Evolutionary conservation across 2,797 vertebrate species (phyloP).

Genomic region (Semaprochilodus insignis): DNA sequence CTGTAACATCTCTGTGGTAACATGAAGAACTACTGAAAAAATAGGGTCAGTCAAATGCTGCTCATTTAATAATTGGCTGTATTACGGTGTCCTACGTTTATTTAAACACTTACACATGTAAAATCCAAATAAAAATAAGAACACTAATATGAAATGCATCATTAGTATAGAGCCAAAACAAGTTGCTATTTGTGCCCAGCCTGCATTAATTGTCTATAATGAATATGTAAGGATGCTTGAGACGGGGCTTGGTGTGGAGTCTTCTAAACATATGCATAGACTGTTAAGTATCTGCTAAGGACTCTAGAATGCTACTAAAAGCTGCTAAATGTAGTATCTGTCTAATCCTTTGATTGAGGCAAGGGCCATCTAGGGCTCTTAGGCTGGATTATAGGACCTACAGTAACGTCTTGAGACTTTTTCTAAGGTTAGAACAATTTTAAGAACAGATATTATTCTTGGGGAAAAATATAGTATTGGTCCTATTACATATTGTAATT

Average conservation of each 20-base stretch:
- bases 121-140: not conserved
- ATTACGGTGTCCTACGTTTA: not conserved
- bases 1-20: not conserved
- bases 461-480: too few species aligned
- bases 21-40: too few species aligned
- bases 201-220: not conserved
- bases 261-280: slow-evolving; percentile 17
- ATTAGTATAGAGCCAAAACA: not conserved
- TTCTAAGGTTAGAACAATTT: too few species aligned
- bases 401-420: not conserved
- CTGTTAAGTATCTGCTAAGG: slow-evolving; percentile 9
- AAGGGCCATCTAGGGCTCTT: not conserved
- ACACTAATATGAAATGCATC: not conserved
- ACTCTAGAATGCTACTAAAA: not conserved
- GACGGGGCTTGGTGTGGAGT: not conserved
- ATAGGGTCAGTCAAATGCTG: too few species aligned
- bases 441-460: too few species aligned
- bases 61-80: not conserved
- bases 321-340: not conserved
- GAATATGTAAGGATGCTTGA: not conserved
- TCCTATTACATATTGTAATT: too few species aligned
- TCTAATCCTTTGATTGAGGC: not conserved
- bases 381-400: not conserved
- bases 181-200: not conserved
- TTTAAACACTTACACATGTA: not conserved